Evolutionary conservation across 2,888 invertebrate species (phyloP), one percentile per base, ranked within the genome.

Genomic region (Operophtera brumata): DNA sequence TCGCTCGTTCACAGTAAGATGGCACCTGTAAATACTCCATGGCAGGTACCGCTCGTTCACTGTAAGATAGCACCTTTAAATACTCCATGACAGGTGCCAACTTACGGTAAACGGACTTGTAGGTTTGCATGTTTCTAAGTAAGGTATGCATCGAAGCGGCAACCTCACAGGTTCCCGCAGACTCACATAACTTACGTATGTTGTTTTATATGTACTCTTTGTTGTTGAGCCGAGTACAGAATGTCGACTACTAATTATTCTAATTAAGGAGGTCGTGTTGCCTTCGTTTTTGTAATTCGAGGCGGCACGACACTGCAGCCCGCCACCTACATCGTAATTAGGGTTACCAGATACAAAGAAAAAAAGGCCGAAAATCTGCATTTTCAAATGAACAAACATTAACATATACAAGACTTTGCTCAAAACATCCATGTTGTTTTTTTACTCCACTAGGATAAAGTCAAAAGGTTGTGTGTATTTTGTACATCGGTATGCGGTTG

Each of bases 241-340:
- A 57, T 54, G 51, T 56, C 54, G 51, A 49, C 53, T 54, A 73
- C 77, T 80, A 84, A 85, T 83, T 83, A 80, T 54, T 73, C 77
- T 80, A 84, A 85, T 83, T 83, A 80, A 79, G 74, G 77, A 72
- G 65, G 70, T 69, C 67, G 57, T 58, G 70, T 73, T 71, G 67
- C 72, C 61, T 75, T 75, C 70, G 75, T 81, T 82, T 82, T 82
- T 81, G 84, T 78, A 79, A 81, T 69, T 61, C 69, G 73, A 80
- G 57, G 64, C 78, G 62, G 59, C 67, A 65, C 66, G 71, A 69
- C 73, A 72, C 69, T 72, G 75, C 66, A 74, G 73, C 67, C 50
- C 49, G 64, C 75, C 73, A 71, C 73, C 75, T 67, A 73, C 70
- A 59, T 57, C 55, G 59, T 49, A 54, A 54, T 50, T 36, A 54